Base-by-base conservation (phyloP, 2,113 vertebrate genomes). In the Chloroceryle aenea region DNA sequence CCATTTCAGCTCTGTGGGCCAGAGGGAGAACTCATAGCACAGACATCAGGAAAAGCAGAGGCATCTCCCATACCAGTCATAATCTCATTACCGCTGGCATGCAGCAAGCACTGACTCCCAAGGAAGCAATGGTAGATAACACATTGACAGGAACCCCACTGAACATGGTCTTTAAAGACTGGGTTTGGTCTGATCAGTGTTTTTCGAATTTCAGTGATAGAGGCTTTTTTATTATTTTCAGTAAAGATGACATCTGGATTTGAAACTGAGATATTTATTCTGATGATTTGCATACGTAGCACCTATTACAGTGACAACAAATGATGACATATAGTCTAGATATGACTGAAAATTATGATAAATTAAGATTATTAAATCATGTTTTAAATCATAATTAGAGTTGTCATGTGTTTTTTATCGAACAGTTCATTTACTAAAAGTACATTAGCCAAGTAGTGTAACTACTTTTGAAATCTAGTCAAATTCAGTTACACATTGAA, bases 151-250 rank as follows among this genome's bases (percentile, higher is more conserved):
- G 18, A 85, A 56, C 5, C 25, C 66, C 64, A 48, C 19, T 22
- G 38, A 95, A 52, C 5, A 26, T 1, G 1, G 30, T 10, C n/a
- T 61, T 68, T 58, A 78, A 78, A 72, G 32, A 72, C 32, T 0
- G 3, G 0, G 0, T 58, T 79, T 34, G 2, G 5, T 48, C 19
- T 74, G 30, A 62, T 50, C 30, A 18, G 3, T 67, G 14, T 2
- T 4, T 92, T 71, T 71, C 20, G 14, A 71, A 81, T 74, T n/a
- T n/a, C 62, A 72, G 52, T n/a, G 25, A 74, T 0, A 34, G 25
- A 88, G 38, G 38, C 12, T 40, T 40, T 40, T 40, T 40, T 40
- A 40, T 40, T 40, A 40, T 40, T 40, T 42, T 36, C 55, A 64
- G 1, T 63, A 50, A 42, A 68, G 25, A 10, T 42, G 12, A 27